Evolutionary conservation across 2,113 vertebrate genomes (phyloP).

Genomic region (Nothocercus nigrocapillus): DNA sequence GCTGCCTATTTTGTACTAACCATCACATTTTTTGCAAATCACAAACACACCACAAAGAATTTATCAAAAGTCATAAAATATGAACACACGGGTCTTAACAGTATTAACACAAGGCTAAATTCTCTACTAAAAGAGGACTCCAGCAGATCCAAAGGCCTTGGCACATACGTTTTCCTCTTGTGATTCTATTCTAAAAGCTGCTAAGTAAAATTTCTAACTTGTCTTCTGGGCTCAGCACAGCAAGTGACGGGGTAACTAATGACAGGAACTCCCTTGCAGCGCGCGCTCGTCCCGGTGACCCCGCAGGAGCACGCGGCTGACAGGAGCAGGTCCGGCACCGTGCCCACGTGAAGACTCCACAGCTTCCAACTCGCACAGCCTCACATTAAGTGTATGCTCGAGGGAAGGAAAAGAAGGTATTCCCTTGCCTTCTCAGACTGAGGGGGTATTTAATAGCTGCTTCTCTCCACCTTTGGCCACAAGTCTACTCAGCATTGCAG

Average conservation of each 20-base stretch:
- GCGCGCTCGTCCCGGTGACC: background rate
- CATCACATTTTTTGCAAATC: background rate
- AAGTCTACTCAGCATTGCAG: background rate
- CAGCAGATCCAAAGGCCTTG: background rate
- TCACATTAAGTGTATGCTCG: background rate
- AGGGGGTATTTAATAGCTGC: background rate
- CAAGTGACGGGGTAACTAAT: background rate
- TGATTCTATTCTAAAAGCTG: background rate
- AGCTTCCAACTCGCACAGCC: background rate
- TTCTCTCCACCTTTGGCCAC: background rate
- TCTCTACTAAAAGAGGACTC: background rate
- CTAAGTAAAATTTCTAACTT: background rate
- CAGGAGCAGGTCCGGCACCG: rapidly evolving
- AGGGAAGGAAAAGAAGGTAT: background rate
- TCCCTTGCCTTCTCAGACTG: background rate
- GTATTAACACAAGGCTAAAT: background rate
- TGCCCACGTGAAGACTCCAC: background rate
- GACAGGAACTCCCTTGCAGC: background rate
- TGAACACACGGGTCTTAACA: background rate
- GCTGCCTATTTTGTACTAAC: background rate
- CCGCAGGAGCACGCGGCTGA: background rate
- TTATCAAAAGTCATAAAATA: background rate
- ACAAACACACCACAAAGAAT: background rate
- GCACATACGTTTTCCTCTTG: rapidly evolving
- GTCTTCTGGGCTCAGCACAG: background rate